phyloP scores from a whole-genome alignment of 2,113 vertebrate genomes.

The Tragelaphus imberbis region DNA sequence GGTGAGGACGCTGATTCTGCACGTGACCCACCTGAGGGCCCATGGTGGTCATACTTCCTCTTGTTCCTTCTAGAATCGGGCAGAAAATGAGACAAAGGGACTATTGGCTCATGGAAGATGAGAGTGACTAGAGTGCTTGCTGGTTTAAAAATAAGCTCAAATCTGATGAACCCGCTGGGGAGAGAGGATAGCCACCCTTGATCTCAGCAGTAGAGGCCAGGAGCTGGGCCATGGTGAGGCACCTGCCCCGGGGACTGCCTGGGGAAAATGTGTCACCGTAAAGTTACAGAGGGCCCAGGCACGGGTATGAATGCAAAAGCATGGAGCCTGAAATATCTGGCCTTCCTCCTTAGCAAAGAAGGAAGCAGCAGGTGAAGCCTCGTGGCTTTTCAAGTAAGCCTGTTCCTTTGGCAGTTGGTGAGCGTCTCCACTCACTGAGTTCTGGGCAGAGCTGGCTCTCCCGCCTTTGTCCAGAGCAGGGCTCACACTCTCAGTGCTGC shows the following conservation, averaged over 20 bases:
- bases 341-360: not conserved
- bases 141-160: not conserved
- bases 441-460: not conserved
- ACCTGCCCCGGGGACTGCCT: not conserved
- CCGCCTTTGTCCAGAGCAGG: not conserved
- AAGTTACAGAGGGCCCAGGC: not conserved
- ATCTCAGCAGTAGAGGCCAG: not conserved
- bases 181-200: not conserved
- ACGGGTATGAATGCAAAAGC: not conserved
- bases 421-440: not conserved
- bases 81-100: not conserved
- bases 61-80: not conserved
- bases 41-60: not conserved
- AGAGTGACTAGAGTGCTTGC: not conserved
- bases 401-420: not conserved
- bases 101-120: not conserved
- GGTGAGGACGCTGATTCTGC: not conserved
- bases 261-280: accelerated
- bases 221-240: not conserved
- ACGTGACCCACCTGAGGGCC: not conserved
- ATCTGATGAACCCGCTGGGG: not conserved
- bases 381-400: not conserved
- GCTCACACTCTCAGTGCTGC: not conserved
- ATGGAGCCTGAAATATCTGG: not conserved
- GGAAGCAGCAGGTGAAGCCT: not conserved